Evolutionary conservation across 2,888 invertebrate genomes (phyloP).

Genomic region (Epinotia brunnichana): DNA sequence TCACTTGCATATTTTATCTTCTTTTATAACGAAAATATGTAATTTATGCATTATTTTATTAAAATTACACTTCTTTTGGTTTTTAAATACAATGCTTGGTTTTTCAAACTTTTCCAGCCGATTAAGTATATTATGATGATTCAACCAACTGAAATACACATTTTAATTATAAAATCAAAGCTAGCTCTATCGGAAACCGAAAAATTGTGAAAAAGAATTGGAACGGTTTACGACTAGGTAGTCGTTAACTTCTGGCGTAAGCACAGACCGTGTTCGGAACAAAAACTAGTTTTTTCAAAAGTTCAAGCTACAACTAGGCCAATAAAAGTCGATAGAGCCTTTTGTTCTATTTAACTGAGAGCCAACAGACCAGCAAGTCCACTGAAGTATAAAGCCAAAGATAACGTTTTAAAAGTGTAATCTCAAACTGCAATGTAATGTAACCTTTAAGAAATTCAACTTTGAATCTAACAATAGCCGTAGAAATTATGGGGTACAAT

Average conservation of each 20-base stretch:
- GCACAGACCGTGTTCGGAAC: constrained; percentile 4
- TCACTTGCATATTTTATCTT: not conserved
- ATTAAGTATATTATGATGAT: no score
- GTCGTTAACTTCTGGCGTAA: constrained; percentile 22
- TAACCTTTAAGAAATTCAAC: not conserved
- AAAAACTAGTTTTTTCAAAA: constrained; percentile 7
- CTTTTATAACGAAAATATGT: no score
- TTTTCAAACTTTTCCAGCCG: no score
- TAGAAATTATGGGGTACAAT: not conserved
- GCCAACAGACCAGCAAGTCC: not conserved
- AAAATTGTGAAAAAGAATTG: constrained; percentile 5
- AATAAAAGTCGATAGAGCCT: constrained; percentile 12
- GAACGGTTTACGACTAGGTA: constrained; percentile 11
- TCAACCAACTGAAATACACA: no score
- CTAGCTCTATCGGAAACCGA: not conserved
- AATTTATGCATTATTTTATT: no score
- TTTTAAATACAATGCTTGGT: no score
- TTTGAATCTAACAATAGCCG: not conserved
- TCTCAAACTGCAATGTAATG: not conserved
- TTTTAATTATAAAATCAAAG: not conserved
- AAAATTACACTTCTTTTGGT: no score
- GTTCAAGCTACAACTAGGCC: not conserved
- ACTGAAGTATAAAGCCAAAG: constrained; percentile 2
- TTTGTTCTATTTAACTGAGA: constrained; percentile 11
- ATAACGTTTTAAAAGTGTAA: constrained; percentile 2